These are phyloP conservation scores for Tiaroga cobitis DNA, from an alignment of 2,797 vertebrate genomes.

Conservation along the genomic window DNA sequence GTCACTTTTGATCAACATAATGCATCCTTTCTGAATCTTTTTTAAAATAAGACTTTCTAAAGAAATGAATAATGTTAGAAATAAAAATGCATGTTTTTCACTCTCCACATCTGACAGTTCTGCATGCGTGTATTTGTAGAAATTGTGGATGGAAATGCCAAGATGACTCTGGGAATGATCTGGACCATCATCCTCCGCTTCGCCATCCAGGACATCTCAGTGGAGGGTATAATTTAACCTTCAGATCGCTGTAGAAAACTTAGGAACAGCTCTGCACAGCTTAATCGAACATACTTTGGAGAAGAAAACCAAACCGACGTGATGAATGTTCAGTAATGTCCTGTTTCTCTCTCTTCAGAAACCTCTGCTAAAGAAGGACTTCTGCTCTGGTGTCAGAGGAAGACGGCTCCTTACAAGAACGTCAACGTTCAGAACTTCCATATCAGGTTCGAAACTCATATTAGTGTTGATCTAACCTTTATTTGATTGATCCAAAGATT, in stretches of 20 bases:
- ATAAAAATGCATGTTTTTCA: not conserved
- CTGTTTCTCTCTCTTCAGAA: conserved; percentile 74
- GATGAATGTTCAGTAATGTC: not conserved
- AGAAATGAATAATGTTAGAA: too few relatives aligned
- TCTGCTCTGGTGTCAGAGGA: conserved; percentile 95
- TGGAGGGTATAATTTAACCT: conserved; percentile 81
- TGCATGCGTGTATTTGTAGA: conserved; percentile 71
- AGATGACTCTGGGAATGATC: conserved; percentile 88
- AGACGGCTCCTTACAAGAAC: conserved; percentile 95
- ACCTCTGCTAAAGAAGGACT: conserved; percentile 95
- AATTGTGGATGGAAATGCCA: conserved; percentile 93
- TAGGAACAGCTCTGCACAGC: not conserved
- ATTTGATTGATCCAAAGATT: not conserved
- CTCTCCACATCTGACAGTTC: not conserved
- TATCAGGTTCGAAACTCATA: conserved; percentile 81
- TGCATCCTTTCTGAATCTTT: not conserved
- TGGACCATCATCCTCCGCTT: conserved; percentile 97
- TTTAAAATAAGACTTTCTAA: too few relatives aligned
- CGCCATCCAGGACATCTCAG: conserved; percentile 96
- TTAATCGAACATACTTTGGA: not conserved
- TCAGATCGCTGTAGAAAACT: not conserved
- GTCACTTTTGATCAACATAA: not conserved
- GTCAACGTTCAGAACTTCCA: conserved; percentile 99
- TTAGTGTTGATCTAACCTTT: not conserved
- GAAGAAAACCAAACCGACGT: not conserved